Base-by-base conservation (phyloP, 2,888 invertebrate species). In the Patella depressa region DNA sequence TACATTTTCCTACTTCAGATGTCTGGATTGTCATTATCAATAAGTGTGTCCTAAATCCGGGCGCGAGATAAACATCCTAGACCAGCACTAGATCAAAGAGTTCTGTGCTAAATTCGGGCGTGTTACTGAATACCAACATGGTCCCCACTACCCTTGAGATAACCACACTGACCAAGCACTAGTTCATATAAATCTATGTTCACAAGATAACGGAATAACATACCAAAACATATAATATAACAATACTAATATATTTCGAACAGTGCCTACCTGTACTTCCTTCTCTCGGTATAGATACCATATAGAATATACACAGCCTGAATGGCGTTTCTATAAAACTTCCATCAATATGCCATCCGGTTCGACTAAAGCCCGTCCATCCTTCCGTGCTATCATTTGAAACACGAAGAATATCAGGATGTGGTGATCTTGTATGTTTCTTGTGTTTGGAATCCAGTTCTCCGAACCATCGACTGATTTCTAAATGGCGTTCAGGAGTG, bases 301-400 rank as follows among this genome's bases (percentile, higher is more conserved):
- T 90, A 76, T 90, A 85, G 77, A 89, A 90, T 9, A 90, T 69
- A 7, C 89, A 84, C 77, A 85, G 88, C 24, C 77, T 77, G 75
- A 89, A 90, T 11, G 90, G 90, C 72, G 85, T 83, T 24, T 78
- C 83, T 86, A 89, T 89, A 77, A 89, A 90, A 73, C 88, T 89
- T 5, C 90, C 90, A 80, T 89, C 90, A 29, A 90, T 88, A 77
- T 90, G 90, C 89, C 89, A 90, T 17, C 90, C 90, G 7, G 89
- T 89, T 72, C 89, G 80, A 1, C 90, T 89, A 2, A 90, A 88
- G 75, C 87, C 85, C 2, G 82, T 85, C 72, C 89, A 90, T 12
- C 90, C 90, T 75, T 90, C 88, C 19, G 78, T 78, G 45, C 85
- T 83, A 65, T 86, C 83, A 77, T 90, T 90, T 0, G 89, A 89